phyloP scores from a whole-genome alignment of 2,113 vertebrate species.

The Propithecus coquereli region DNA sequence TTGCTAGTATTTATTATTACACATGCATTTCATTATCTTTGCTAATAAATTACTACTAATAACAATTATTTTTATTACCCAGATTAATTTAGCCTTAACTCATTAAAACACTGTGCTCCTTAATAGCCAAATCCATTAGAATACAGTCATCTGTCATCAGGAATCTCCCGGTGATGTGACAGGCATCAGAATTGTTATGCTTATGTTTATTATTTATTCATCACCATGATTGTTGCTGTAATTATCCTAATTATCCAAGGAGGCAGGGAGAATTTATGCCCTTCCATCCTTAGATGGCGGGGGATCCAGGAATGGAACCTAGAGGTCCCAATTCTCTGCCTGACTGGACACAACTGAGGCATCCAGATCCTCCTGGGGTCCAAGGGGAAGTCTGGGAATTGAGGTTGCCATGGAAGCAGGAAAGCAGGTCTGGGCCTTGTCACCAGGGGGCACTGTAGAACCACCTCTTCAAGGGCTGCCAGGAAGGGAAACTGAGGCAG shows the following conservation, averaged over 20 bases:
- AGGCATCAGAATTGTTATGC: slow-evolving; percentile 68
- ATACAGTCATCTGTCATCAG: slow-evolving; percentile 65
- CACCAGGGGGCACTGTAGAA: neutral
- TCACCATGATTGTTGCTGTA: slow-evolving; percentile 72
- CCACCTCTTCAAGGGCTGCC: neutral
- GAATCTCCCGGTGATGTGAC: slow-evolving; percentile 72
- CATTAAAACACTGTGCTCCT: slow-evolving; percentile 72
- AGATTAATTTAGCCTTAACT: slow-evolving; percentile 76
- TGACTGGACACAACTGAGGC: neutral
- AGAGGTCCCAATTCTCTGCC: slow-evolving; percentile 37
- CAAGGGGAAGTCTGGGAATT: neutral
- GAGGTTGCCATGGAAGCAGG: slow-evolving; percentile 19
- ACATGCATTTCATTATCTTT: slow-evolving; percentile 72
- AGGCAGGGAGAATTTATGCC: slow-evolving; percentile 59
- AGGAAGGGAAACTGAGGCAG: slow-evolving; percentile 57
- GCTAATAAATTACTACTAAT: slow-evolving; percentile 77
- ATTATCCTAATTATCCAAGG: slow-evolving; percentile 75
- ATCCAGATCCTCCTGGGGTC: neutral
- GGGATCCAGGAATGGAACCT: slow-evolving; percentile 40
- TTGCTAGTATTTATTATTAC: slow-evolving; percentile 69
- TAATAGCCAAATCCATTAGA: slow-evolving; percentile 71
- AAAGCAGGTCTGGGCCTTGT: slow-evolving; percentile 1
- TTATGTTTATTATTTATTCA: slow-evolving; percentile 78
- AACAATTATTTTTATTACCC: slow-evolving; percentile 78
- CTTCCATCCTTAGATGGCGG: slow-evolving; percentile 15